These are phyloP conservation scores for Drosophila repletoides DNA, from an alignment of 1,140 invertebrate genomes.

Conservation along the genomic window DNA sequence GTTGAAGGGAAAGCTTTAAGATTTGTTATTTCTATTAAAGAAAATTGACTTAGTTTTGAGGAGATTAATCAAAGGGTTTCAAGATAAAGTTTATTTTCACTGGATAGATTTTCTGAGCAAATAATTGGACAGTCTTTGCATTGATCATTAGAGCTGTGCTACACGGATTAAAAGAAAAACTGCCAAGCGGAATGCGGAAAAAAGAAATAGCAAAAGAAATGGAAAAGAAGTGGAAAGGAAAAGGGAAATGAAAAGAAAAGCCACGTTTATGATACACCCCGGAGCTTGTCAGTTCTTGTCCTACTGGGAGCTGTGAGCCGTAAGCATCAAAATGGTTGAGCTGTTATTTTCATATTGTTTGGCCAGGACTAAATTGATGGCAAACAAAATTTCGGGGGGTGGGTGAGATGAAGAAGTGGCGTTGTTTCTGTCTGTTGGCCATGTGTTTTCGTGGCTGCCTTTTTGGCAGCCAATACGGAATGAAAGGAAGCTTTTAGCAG, in stretches of 20 bases:
- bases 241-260: constrained; percentile 8
- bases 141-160: constrained; percentile 14
- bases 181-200: neutral
- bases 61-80: too few relatives aligned
- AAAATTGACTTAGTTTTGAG: too few relatives aligned
- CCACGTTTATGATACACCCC: constrained; percentile 12
- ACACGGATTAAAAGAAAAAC: constrained; percentile 8
- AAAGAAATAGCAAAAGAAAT: neutral
- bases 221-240: neutral
- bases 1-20: too few relatives aligned
- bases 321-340: constrained; percentile 15
- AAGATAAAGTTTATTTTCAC: too few relatives aligned
- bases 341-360: constrained; percentile 37
- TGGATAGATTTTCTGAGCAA: too few relatives aligned
- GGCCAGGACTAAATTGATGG: constrained; percentile 66
- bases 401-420: constrained; percentile 7
- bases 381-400: constrained; percentile 31
- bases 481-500: constrained; percentile 76
- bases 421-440: constrained; percentile 60
- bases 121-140: neutral
- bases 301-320: neutral
- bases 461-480: constrained; percentile 41
- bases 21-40: too few relatives aligned
- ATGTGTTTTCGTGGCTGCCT: constrained; percentile 36
- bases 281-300: neutral